Base-by-base conservation (phyloP, 37 sponge, comb jelly and placozoan genomes). In the Corticium candelabrum region DNA sequence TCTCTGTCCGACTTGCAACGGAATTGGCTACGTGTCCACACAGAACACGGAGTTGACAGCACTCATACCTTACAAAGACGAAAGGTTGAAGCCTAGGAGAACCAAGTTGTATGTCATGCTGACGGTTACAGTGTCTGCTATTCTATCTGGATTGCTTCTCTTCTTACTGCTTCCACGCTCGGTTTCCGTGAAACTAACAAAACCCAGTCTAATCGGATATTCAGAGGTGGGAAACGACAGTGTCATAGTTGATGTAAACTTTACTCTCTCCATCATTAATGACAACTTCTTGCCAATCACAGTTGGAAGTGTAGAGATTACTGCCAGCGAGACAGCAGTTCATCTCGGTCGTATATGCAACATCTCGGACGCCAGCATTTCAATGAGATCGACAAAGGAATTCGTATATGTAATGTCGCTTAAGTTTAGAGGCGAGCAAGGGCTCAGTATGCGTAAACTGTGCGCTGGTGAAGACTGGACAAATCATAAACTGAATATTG, bases 51-150 rank as follows among this genome's bases (percentile, higher is more conserved):
- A n/a, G n/a, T n/a, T n/a, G n/a, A n/a, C n/a, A n/a, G 92, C 92
- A 0, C 37, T 91, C 1, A 91, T 91, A 35, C 92, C 92, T 3
- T 91, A 91, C 77, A 77, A 50, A 0, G 92, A 91, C 68, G 85
- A 88, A 39, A 73, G 92, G 67, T 37, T 91, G 56, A 91, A 91
- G 76, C 88, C 62, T 50, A 11, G 62, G 62, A 11, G 62, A 50
- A 50, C 62, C 15, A 21, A 27, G 62, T 21, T 11, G 11, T 27
- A 50, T 21, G 62, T 50, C 15, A 21, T 50, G 15, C 11, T 50
- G 21, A 50, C 62, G 21, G 21, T 50, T 21, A 21, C 21, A 11
- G 21, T 50, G 11, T 50, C 15, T 21, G 62, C 62, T 50, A 21
- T 50, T 50, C 11, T 50, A 11, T 27, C 15, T 21, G 62, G 62